Percentiles rank a stretch among this genome's conserved stretches.
Evolutionary conservation across 2,797 vertebrate genomes (phyloP).

Genomic region (Psittacula echo): DNA sequence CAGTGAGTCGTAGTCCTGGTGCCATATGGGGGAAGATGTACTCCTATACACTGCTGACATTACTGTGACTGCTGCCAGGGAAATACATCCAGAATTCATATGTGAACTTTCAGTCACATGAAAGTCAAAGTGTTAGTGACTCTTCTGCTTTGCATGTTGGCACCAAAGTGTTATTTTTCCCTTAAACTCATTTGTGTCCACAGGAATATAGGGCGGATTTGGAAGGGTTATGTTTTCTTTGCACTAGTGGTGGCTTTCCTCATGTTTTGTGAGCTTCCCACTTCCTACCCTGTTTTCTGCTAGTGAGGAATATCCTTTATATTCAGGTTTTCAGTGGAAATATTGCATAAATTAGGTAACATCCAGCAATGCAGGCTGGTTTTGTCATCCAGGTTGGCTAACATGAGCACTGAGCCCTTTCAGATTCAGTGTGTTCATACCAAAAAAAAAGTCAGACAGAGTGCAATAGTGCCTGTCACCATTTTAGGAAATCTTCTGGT

Average conservation of each 20-base stretch:
- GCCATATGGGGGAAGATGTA: background rate
- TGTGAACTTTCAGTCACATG: background rate
- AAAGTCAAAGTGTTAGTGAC: background rate
- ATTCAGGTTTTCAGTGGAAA: background rate
- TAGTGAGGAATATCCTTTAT: background rate
- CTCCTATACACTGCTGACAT: background rate
- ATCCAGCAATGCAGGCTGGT: background rate
- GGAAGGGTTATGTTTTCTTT: background rate
- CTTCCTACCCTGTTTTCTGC: background rate
- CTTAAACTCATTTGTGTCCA: background rate
- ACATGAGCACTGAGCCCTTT: background rate
- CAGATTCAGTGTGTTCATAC: background rate
- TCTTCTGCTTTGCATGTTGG: background rate
- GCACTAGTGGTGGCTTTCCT: background rate
- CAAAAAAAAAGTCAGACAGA: background rate
- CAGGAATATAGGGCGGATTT: background rate
- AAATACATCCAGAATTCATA: background rate
- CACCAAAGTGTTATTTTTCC: background rate
- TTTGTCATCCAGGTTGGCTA: background rate
- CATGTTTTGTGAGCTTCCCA: background rate
- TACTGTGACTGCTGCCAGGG: background rate
- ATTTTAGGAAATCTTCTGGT: constrained; percentile 13
- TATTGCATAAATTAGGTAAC: background rate
- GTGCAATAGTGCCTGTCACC: constrained; percentile 3
- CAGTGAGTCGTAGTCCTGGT: background rate